Evolutionary conservation across 2,797 vertebrate genomes (phyloP), one percentile per base, ranked within the genome.

Genomic region (Poecilia wingei): DNA sequence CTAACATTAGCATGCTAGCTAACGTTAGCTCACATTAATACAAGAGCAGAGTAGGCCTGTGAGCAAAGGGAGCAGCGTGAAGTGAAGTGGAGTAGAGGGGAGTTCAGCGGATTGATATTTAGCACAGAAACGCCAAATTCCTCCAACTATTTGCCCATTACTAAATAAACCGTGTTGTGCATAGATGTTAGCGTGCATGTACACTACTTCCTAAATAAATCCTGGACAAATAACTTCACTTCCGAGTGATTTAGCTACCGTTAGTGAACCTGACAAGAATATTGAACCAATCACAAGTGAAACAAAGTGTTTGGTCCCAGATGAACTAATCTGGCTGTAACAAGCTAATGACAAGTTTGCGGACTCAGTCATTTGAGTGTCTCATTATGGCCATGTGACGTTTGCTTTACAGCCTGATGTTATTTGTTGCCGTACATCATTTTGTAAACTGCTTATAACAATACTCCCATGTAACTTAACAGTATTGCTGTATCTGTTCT

Each of bases 101-200:
- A 87, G 82, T 87, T 92, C 87, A 88, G 77, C 80, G 78, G 87
- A 87, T 89, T 47, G 88, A 87, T 87, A 88, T 91, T 89, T 82
- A 82, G 86, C 81, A 82, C 55, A 80, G 28, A 87, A 83, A 81
- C 76, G 69, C 72, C 49, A 80, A 69, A 82, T 51, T 41, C 20
- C 49, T n/a, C 16, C 49, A 84, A 64, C 2, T 66, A 43, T 64
- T 72, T 25, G 51, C 3, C 36, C 46, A 69, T 45, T 70, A 79
- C 36, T 51, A 73, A 66, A 49, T 78, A 45, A 76, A 77, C 49
- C 39, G n/a, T 59, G 77, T 74, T 85, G 74, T 86, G 79, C 66
- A 79, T 43, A 64, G 76, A 57, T 31, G 71, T 82, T 69, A 74
- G 57, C 51, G 66, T 51, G 33, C 22, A 78, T 78, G 75, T 77